phyloP scores from a whole-genome alignment of 2,888 invertebrate species.

The Drosophila birchii region DNA sequence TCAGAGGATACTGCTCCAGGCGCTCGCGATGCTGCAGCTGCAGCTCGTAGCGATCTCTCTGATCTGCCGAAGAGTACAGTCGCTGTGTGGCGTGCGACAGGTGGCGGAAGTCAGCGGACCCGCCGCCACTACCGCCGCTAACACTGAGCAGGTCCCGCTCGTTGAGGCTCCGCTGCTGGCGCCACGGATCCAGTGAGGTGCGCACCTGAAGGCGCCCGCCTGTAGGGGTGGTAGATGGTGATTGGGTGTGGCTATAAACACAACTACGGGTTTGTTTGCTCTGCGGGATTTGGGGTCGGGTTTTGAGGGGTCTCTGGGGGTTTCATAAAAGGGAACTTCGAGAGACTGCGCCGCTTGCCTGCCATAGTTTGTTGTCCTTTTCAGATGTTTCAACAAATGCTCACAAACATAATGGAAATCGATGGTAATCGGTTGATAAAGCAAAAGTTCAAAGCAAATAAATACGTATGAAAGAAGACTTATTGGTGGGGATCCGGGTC shows the following conservation, averaged over 20 bases:
- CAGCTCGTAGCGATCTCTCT: conserved; percentile 82
- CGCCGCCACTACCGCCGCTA: conserved; percentile 66
- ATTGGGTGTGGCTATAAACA: conserved; percentile 49
- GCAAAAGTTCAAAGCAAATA: conserved; percentile 48
- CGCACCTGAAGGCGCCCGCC: conserved; percentile 79
- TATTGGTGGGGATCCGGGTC: conserved; percentile 30
- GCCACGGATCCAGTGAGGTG: conserved; percentile 79
- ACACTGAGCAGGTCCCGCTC: conserved; percentile 82
- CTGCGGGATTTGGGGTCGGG: conserved; percentile 19
- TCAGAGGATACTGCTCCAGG: conserved; percentile 81
- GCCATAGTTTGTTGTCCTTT: conserved; percentile 81
- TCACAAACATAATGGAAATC: conserved; percentile 45
- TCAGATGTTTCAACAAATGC: conserved; percentile 43
- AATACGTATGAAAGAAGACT: conserved; percentile 57
- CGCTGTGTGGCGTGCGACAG: conserved; percentile 80
- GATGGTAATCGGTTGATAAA: conserved; percentile 39
- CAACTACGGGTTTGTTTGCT: conserved; percentile 31
- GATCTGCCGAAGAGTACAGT: conserved; percentile 82
- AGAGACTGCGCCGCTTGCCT: conserved; percentile 61
- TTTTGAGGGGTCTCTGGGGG: conserved; percentile 10
- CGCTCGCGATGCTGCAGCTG: conserved; percentile 83
- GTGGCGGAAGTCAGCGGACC: conserved; percentile 74
- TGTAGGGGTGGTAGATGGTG: conserved; percentile 73
- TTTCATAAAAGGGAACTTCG: conserved; percentile 14
- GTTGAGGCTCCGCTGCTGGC: conserved; percentile 82